These are phyloP conservation scores for Hypomesus transpacificus DNA, from an alignment of 2,113 vertebrate species.

Conservation along the genomic window DNA sequence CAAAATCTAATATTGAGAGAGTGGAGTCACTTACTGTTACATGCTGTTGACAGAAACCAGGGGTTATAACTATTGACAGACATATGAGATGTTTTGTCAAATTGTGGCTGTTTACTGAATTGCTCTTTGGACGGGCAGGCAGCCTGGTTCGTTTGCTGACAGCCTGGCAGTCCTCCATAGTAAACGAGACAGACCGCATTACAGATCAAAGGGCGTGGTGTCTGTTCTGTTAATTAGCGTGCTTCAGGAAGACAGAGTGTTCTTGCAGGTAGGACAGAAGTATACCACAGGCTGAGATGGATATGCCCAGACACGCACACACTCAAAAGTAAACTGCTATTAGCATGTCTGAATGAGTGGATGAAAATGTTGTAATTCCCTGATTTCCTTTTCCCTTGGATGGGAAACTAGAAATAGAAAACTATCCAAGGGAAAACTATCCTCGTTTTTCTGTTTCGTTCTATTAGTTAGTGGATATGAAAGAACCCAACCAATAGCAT, in stretches of 20 bases:
- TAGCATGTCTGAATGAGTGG: too few species aligned
- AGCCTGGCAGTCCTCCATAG: constrained; percentile 30
- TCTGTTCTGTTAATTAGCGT: constrained; percentile 33
- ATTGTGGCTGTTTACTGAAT: constrained; percentile 15
- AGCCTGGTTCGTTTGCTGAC: constrained; percentile 21
- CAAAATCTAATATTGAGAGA: background rate
- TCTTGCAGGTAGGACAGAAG: background rate
- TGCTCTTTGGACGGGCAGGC: constrained; percentile 63
- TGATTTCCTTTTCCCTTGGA: too few species aligned
- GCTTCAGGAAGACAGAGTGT: constrained; percentile 22
- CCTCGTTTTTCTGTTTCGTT: too few species aligned
- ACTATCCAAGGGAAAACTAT: too few species aligned
- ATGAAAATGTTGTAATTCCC: too few species aligned
- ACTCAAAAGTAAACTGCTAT: too few species aligned
- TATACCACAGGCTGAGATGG: background rate
- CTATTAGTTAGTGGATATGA: too few species aligned
- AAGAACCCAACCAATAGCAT: too few species aligned
- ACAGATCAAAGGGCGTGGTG: constrained; percentile 50
- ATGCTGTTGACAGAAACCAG: background rate
- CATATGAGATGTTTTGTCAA: constrained; percentile 10
- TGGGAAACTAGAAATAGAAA: too few species aligned
- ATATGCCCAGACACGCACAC: background rate
- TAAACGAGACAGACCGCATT: constrained; percentile 36
- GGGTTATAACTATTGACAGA: background rate
- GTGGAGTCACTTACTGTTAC: constrained; percentile 33